These are phyloP conservation scores for Axea sp. DNA, from an alignment of 2,888 invertebrate species.

Conservation along the genomic window DNA sequence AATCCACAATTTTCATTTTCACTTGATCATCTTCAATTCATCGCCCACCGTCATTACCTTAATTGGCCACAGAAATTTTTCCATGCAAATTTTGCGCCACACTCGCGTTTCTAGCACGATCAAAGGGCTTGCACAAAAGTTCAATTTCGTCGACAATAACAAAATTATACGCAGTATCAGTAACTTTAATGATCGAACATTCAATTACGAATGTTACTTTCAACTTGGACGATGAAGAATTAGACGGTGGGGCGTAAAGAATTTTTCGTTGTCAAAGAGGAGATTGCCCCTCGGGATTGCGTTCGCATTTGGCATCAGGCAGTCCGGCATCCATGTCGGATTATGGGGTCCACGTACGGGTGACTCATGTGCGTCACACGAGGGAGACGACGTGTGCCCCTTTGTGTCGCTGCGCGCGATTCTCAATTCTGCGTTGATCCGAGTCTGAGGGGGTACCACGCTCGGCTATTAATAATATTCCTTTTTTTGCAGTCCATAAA, in stretches of 20 bases:
- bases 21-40: too few relatives aligned
- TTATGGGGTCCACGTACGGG: conserved; percentile 66
- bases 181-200: conserved; percentile 45
- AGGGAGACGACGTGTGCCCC: conserved; percentile 70
- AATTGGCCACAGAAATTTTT: too few relatives aligned
- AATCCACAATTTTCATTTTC: too few relatives aligned
- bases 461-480: conserved; percentile 35
- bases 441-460: conserved; percentile 31
- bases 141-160: conserved; percentile 14
- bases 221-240: conserved; percentile 51
- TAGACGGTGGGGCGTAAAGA: conserved; percentile 34
- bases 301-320: conserved; percentile 56
- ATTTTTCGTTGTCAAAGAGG: conserved; percentile 58
- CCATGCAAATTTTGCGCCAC: too few relatives aligned
- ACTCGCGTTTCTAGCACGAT: too few relatives aligned
- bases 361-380: conserved; percentile 73
- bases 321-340: conserved; percentile 62
- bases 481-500: conserved; percentile 15
- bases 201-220: conserved; percentile 58
- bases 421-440: conserved; percentile 40
- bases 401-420: conserved; percentile 67
- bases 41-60: too few relatives aligned
- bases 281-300: conserved; percentile 59
- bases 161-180: conserved; percentile 33
- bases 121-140: conserved; percentile 1